Evolutionary conservation across 2,888 invertebrate species (phyloP).

Genomic region (Melanargia galathea): DNA sequence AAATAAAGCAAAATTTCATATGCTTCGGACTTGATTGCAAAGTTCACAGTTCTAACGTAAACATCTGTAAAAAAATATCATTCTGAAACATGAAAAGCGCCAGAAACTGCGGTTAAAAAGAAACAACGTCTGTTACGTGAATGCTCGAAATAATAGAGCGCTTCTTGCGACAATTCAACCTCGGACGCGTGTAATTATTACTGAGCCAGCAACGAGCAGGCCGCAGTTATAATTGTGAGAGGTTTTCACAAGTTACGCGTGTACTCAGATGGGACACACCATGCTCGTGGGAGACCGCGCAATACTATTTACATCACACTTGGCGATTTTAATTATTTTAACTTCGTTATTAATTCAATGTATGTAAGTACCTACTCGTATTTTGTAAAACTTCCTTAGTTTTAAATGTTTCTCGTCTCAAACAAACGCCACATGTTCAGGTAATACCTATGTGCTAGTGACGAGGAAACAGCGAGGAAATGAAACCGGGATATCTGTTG

Average conservation of each 20-base stretch:
- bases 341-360: not conserved
- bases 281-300: slow-evolving; percentile 60
- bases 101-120: slow-evolving; percentile 42
- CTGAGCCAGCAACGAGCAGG: slow-evolving; percentile 48
- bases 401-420: too few relatives aligned
- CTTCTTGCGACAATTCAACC: slow-evolving; percentile 69
- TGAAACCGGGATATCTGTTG: too few relatives aligned
- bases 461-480: too few relatives aligned
- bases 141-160: slow-evolving; percentile 65
- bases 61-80: slow-evolving; percentile 22
- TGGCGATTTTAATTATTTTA: slow-evolving; percentile 36
- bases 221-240: slow-evolving; percentile 54
- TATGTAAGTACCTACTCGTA: not conserved
- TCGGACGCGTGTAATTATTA: slow-evolving; percentile 66
- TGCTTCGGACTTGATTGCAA: slow-evolving; percentile 10
- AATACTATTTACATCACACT: slow-evolving; percentile 53
- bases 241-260: slow-evolving; percentile 61
- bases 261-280: slow-evolving; percentile 50
- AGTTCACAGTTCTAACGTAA: slow-evolving; percentile 15
- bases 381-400: too few relatives aligned
- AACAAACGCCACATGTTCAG: too few relatives aligned
- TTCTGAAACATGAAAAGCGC: slow-evolving; percentile 19
- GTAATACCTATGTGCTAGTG: too few relatives aligned
- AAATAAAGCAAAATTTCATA: not conserved
- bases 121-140: slow-evolving; percentile 59